A percentile compares a stretch with the other conserved stretches of the same genome.
Conservation (phyloP, 2,888 invertebrate species). For the Coleophora flavipennella region DNA sequence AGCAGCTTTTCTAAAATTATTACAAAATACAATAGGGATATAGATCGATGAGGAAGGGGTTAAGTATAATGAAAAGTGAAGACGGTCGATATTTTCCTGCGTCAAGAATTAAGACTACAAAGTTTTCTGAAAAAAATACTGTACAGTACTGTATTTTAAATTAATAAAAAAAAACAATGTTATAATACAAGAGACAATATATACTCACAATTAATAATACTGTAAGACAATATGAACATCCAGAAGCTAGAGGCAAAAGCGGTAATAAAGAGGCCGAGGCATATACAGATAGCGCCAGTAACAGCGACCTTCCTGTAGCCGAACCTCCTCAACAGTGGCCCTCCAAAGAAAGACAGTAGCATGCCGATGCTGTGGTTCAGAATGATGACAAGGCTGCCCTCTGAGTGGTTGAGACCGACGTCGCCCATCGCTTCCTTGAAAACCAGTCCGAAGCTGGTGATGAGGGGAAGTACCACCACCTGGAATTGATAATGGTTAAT, state of each 20-base stretch:
- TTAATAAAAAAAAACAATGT: too few relatives aligned
- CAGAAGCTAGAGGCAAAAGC: slow-evolving; percentile 69
- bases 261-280: slow-evolving; percentile 73
- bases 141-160: too few relatives aligned
- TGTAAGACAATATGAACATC: slow-evolving; percentile 76
- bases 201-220: slow-evolving; percentile 79
- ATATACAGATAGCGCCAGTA: slow-evolving; percentile 66
- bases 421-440: slow-evolving; percentile 75
- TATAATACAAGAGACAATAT: too few relatives aligned
- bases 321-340: slow-evolving; percentile 73
- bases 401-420: slow-evolving; percentile 71
- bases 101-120: too few relatives aligned
- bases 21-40: too few relatives aligned
- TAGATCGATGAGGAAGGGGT: too few relatives aligned
- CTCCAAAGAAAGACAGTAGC: slow-evolving; percentile 76
- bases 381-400: slow-evolving; percentile 76
- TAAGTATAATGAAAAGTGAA: too few relatives aligned
- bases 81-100: too few relatives aligned
- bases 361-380: slow-evolving; percentile 79
- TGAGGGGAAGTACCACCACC: slow-evolving; percentile 71
- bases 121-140: too few relatives aligned
- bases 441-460: slow-evolving; percentile 78
- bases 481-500: slow-evolving; percentile 22
- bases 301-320: slow-evolving; percentile 78
- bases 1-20: too few relatives aligned